phyloP scores from a whole-genome alignment of 2,888 invertebrate genomes.

The Eupithecia subfuscata region DNA sequence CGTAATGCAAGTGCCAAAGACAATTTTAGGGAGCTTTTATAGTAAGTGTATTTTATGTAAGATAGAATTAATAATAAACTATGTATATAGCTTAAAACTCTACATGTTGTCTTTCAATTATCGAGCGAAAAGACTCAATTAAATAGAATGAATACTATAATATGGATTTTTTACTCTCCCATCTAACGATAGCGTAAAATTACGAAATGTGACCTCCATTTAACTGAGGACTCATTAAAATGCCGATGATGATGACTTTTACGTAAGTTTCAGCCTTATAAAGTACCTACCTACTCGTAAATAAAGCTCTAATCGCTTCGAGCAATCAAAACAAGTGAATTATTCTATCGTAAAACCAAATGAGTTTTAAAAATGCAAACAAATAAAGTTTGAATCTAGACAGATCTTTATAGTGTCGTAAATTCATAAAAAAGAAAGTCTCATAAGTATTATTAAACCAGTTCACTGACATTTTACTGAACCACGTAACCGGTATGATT shows the following conservation, averaged over 20 bases:
- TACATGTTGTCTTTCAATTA: slow-evolving; percentile 72
- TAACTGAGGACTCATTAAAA: not conserved
- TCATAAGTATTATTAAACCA: not conserved
- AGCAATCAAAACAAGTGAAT: not conserved
- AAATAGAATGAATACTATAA: slow-evolving; percentile 63
- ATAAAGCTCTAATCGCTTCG: not conserved
- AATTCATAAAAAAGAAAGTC: not conserved
- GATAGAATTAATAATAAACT: slow-evolving; percentile 36
- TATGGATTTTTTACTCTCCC: slow-evolving; percentile 45
- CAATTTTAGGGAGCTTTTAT: slow-evolving; percentile 77
- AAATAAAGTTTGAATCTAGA: not conserved
- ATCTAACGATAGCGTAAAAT: not conserved
- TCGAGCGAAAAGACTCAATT: slow-evolving; percentile 68
- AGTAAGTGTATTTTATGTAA: slow-evolving; percentile 59
- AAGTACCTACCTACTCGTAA: not conserved
- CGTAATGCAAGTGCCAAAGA: slow-evolving; percentile 79
- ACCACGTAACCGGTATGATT: slow-evolving; percentile 13
- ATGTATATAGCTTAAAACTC: slow-evolving; percentile 69
- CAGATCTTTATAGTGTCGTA: not conserved
- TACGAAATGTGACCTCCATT: not conserved
- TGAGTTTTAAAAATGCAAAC: not conserved
- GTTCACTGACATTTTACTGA: not conserved
- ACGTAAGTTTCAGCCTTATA: not conserved
- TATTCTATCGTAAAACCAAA: not conserved
- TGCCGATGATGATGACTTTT: not conserved